phyloP scores from a whole-genome alignment of 2,888 invertebrate genomes.

The Papilio protenor region DNA sequence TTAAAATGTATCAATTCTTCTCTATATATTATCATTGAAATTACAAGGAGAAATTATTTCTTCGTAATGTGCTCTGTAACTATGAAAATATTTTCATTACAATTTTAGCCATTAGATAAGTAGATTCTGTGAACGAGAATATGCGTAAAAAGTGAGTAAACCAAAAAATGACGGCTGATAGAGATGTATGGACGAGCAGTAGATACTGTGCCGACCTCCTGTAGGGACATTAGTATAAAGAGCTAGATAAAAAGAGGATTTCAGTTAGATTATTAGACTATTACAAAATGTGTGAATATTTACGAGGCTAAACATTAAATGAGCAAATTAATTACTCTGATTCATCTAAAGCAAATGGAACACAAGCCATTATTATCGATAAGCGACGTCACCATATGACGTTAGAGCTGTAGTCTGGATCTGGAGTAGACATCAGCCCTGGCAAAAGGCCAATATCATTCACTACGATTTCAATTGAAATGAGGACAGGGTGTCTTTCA shows the following conservation, averaged over 20 bases:
- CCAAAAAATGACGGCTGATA: too few relatives aligned
- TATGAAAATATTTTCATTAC: too few relatives aligned
- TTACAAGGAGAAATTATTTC: not conserved
- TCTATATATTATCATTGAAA: too few relatives aligned
- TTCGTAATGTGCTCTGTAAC: not conserved
- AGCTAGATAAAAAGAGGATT: not conserved
- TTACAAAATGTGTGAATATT: not conserved
- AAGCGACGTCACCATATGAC: slow-evolving; percentile 69
- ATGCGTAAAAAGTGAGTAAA: too few relatives aligned
- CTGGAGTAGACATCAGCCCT: slow-evolving; percentile 80
- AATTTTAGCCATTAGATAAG: too few relatives aligned
- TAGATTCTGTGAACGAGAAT: too few relatives aligned
- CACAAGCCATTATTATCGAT: slow-evolving; percentile 4
- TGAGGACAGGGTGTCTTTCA: slow-evolving; percentile 58
- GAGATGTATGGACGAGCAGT: too few relatives aligned
- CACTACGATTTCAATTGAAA: slow-evolving; percentile 74
- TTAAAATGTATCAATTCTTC: not conserved
- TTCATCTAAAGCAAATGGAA: slow-evolving; percentile 17
- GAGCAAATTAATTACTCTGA: slow-evolving; percentile 18
- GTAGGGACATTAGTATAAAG: too few relatives aligned
- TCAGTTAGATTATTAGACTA: not conserved
- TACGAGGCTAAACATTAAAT: not conserved
- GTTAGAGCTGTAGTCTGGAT: slow-evolving; percentile 78
- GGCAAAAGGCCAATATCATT: slow-evolving; percentile 78
- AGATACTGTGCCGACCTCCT: too few relatives aligned